Evolutionary conservation across 2,888 invertebrate species (phyloP).

Genomic region (Lasioglossum zephyrum): DNA sequence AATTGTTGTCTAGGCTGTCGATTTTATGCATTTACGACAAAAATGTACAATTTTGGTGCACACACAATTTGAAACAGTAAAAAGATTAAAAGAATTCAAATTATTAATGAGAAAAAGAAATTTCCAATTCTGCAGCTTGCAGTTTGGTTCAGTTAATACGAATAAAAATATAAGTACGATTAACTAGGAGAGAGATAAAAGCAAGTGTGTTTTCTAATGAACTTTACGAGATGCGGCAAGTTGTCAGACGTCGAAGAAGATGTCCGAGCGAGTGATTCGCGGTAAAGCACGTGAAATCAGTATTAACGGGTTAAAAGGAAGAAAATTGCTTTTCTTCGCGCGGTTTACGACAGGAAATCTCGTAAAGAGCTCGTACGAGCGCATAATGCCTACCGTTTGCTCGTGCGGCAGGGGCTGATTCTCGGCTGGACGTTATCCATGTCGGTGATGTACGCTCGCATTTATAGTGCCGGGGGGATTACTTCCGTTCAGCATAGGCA

Average conservation of each 20-base stretch:
- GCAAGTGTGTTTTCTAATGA: no score
- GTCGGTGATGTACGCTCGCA: constrained; percentile 65
- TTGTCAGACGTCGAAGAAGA: neutral
- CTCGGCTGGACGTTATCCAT: constrained; percentile 62
- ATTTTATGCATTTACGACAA: no score
- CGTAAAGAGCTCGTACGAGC: constrained; percentile 57
- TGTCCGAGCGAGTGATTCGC: neutral
- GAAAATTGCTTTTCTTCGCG: constrained; percentile 26
- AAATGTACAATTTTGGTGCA: no score
- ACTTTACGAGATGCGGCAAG: no score
- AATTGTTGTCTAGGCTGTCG: no score
- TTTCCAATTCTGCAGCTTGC: no score
- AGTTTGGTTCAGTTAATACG: no score
- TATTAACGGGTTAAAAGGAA: constrained; percentile 41
- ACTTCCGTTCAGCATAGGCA: constrained; percentile 80
- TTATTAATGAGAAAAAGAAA: no score
- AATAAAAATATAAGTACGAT: no score
- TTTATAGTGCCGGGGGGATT: constrained; percentile 73
- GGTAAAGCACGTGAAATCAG: neutral
- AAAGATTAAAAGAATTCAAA: no score
- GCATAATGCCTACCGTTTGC: constrained; percentile 50
- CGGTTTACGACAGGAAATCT: constrained; percentile 56
- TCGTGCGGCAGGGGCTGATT: constrained; percentile 43
- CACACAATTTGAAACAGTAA: no score
- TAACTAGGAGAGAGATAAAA: no score